These are phyloP conservation scores for Caretta caretta DNA, from an alignment of 2,113 vertebrate species.

Conservation along the genomic window DNA sequence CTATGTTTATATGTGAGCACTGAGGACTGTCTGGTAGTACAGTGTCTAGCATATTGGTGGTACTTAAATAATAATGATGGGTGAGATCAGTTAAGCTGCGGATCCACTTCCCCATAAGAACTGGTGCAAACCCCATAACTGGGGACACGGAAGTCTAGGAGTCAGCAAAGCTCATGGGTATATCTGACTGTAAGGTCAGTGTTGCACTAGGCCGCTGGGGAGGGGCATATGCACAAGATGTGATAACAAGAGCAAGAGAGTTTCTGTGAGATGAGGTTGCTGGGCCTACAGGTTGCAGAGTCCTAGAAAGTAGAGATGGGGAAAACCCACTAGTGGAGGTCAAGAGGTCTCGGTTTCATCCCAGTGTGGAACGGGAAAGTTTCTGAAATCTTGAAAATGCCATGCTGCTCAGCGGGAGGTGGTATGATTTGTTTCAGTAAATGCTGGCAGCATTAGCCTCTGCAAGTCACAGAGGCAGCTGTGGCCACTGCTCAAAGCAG, in stretches of 20 bases:
- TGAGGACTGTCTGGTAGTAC: background rate
- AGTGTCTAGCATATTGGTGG: background rate
- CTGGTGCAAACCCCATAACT: background rate
- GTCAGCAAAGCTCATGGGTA: background rate
- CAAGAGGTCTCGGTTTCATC: too few species aligned
- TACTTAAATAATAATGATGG: background rate
- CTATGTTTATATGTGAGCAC: background rate
- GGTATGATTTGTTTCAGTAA: background rate
- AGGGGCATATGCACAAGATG: background rate
- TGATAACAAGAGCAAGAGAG: background rate
- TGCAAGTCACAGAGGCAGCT: background rate
- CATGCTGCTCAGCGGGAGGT: background rate
- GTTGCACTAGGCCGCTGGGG: background rate
- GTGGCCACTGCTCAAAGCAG: background rate
- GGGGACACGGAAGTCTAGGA: background rate
- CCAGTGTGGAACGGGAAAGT: background rate
- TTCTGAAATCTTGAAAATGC: background rate
- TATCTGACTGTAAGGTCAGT: background rate
- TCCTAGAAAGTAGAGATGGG: too few species aligned
- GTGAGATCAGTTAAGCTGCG: background rate
- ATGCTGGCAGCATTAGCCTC: background rate
- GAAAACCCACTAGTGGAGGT: background rate
- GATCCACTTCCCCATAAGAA: background rate
- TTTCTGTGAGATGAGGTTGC: background rate
- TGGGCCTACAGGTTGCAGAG: too few species aligned